Evolutionary conservation across 2,888 invertebrate genomes (phyloP).

Genomic region (Furcula furcula): DNA sequence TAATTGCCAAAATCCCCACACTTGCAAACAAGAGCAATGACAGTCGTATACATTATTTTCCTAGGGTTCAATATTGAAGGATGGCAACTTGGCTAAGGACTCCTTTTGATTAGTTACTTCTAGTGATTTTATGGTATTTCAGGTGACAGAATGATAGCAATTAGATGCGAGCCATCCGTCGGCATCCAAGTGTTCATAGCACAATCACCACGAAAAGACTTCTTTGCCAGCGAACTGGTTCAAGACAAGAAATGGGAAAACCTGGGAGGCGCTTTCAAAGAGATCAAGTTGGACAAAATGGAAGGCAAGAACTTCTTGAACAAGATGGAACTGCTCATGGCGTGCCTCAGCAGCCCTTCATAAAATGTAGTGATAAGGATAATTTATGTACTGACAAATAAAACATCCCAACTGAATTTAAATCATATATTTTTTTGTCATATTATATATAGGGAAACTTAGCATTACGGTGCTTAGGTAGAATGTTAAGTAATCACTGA

Average conservation of each 20-base stretch:
- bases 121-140: slow-evolving; percentile 27
- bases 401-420: slow-evolving; percentile 21
- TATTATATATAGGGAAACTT: slow-evolving; percentile 52
- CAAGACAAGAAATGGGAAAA: slow-evolving; percentile 97
- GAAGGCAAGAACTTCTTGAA: slow-evolving; percentile 98
- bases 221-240: slow-evolving; percentile 92
- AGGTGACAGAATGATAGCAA: slow-evolving; percentile 91
- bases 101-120: not conserved
- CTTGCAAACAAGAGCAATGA: no score
- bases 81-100: no score
- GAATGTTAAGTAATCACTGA: slow-evolving; percentile 79
- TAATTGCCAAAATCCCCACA: no score
- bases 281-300: slow-evolving; percentile 94
- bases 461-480: slow-evolving; percentile 74
- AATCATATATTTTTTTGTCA: slow-evolving; percentile 62
- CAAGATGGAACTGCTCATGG: slow-evolving; percentile 98
- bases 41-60: no score
- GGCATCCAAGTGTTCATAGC: slow-evolving; percentile 95
- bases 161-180: slow-evolving; percentile 93
- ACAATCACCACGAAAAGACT: slow-evolving; percentile 93
- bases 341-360: slow-evolving; percentile 89
- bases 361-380: slow-evolving; percentile 50
- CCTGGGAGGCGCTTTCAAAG: slow-evolving; percentile 95
- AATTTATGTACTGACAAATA: slow-evolving; percentile 30
- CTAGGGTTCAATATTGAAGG: no score